Conservation (phyloP, 2,888 invertebrate genomes). For the Napeogenes inachia region DNA sequence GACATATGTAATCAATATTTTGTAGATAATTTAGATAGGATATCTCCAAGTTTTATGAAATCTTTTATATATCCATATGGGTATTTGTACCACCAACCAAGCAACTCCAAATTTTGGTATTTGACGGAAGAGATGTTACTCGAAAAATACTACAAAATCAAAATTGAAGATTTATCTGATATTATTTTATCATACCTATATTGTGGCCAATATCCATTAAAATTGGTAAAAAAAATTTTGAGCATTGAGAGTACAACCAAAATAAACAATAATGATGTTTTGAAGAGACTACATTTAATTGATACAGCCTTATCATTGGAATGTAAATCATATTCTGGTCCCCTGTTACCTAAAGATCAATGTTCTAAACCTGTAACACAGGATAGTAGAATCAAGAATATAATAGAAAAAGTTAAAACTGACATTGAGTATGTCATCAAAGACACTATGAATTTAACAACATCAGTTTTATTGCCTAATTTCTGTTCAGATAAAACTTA, state of each 20-base stretch:
- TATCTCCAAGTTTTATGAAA: constrained; percentile 75
- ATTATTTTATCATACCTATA: constrained; percentile 81
- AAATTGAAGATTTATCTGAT: constrained; percentile 75
- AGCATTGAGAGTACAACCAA: constrained; percentile 79
- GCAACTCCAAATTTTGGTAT: constrained; percentile 75
- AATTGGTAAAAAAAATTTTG: constrained; percentile 78
- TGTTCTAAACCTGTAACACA: constrained; percentile 69
- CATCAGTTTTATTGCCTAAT: constrained; percentile 71
- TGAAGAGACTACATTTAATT: constrained; percentile 78
- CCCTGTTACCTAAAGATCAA: constrained; percentile 75
- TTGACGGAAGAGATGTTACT: constrained; percentile 72
- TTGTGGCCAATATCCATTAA: constrained; percentile 78
- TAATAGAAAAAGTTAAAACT: constrained; percentile 65
- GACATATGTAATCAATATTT: constrained; percentile 78
- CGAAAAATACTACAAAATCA: constrained; percentile 76
- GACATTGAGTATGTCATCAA: constrained; percentile 64
- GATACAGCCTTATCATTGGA: constrained; percentile 82
- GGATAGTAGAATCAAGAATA: constrained; percentile 73
- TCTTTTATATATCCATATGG: constrained; percentile 80
- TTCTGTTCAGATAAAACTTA: constrained; percentile 78
- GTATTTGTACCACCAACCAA: constrained; percentile 76
- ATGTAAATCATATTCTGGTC: constrained; percentile 76
- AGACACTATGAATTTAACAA: constrained; percentile 65
- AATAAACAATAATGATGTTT: constrained; percentile 59
- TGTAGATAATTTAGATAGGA: constrained; percentile 56